Percentiles rank a stretch among this genome's conserved stretches.
Conservation (phyloP, 2,113 vertebrate genomes). For the Pollachius pollachius region DNA sequence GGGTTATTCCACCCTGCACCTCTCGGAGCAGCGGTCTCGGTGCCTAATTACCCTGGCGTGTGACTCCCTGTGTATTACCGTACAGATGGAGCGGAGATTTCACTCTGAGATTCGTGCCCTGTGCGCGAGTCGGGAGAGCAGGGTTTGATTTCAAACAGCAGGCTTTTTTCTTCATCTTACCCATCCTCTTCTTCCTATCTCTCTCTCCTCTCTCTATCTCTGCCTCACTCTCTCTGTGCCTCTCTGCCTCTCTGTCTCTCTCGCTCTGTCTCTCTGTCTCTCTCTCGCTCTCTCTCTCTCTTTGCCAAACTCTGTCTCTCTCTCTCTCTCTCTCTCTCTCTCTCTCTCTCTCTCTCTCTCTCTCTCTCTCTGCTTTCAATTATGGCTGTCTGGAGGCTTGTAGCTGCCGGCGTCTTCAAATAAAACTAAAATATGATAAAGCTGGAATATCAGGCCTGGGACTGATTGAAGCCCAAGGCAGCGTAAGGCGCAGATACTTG, state of each 20-base stretch:
- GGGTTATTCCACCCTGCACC: background rate
- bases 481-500: slow-evolving; percentile 43
- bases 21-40: background rate
- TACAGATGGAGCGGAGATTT: slow-evolving; percentile 61
- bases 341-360: slow-evolving; percentile 51
- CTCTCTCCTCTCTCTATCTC: slow-evolving; percentile 47
- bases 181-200: slow-evolving; percentile 62
- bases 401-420: slow-evolving; percentile 61
- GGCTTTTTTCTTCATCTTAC: slow-evolving; percentile 13
- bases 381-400: slow-evolving; percentile 69
- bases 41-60: slow-evolving; percentile 59
- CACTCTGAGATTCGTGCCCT: slow-evolving; percentile 52
- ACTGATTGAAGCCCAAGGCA: slow-evolving; percentile 47
- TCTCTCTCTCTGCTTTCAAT: slow-evolving; percentile 67
- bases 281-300: slow-evolving; percentile 62
- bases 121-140: slow-evolving; percentile 3
- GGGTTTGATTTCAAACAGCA: slow-evolving; percentile 62
- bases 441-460: slow-evolving; percentile 57
- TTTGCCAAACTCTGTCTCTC: slow-evolving; percentile 44
- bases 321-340: slow-evolving; percentile 44
- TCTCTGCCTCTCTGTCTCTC: slow-evolving; percentile 35
- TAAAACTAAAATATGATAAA: slow-evolving; percentile 72
- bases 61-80: slow-evolving; percentile 47
- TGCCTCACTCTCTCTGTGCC: slow-evolving; percentile 58
- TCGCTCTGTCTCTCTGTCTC: slow-evolving; percentile 27